Evolutionary conservation across 1,140 invertebrate genomes (phyloP).

Genomic region (Trichogramma pretiosum): DNA sequence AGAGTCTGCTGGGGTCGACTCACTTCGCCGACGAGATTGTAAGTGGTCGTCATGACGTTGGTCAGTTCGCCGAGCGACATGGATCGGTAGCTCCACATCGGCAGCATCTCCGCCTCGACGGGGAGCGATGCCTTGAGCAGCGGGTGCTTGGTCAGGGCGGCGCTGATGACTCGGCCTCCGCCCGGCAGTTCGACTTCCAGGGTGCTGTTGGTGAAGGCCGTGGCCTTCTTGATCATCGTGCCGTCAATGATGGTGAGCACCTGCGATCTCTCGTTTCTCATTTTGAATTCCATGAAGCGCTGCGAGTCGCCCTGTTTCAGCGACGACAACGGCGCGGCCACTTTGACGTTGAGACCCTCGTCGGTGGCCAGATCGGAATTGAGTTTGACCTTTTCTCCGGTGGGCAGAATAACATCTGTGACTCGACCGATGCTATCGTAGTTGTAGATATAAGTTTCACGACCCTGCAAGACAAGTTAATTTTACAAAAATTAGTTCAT

Average conservation of each 20-base stretch:
- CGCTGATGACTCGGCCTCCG: slow-evolving; percentile 61
- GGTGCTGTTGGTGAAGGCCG: slow-evolving; percentile 69
- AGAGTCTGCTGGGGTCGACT: slow-evolving; percentile 73
- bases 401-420: slow-evolving; percentile 75
- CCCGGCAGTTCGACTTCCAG: slow-evolving; percentile 60
- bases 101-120: slow-evolving; percentile 85
- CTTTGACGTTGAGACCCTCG: slow-evolving; percentile 65
- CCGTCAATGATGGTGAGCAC: slow-evolving; percentile 48
- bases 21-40: slow-evolving; percentile 72
- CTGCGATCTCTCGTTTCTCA: slow-evolving; percentile 50
- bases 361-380: slow-evolving; percentile 63
- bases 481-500: no score
- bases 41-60: slow-evolving; percentile 71
- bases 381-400: slow-evolving; percentile 77
- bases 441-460: slow-evolving; percentile 81
- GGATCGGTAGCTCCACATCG: slow-evolving; percentile 74
- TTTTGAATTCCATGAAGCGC: slow-evolving; percentile 39
- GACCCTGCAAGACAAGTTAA: slow-evolving; percentile 50
- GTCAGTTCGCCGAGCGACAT: slow-evolving; percentile 66
- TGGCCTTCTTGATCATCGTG: slow-evolving; percentile 54
- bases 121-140: slow-evolving; percentile 77
- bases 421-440: slow-evolving; percentile 81
- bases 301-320: slow-evolving; percentile 39
- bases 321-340: slow-evolving; percentile 44
- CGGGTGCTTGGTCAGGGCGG: slow-evolving; percentile 74